Evolutionary conservation across 2,113 vertebrate genomes (phyloP), one percentile per base, ranked within the genome.

Genomic region (Antennarius striatus): DNA sequence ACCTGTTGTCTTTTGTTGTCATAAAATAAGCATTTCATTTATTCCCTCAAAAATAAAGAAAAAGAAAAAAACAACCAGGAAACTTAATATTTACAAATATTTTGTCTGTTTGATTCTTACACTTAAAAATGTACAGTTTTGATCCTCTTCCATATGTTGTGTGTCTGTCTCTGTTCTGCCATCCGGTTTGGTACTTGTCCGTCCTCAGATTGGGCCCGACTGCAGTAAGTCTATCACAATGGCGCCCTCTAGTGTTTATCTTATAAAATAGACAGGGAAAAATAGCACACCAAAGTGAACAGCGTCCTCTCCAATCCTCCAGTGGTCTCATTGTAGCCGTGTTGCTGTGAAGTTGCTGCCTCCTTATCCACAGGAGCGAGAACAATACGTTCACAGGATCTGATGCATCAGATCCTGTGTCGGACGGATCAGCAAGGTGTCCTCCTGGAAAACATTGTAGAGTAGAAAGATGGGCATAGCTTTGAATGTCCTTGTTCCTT

Each of bases 31-130:
- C 77, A 83, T 88, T 87, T 91, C 83, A 85, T 91, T 92, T 87
- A 91, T 88, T 91, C 91, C 81, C 83, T 87, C 87, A 75, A 63
- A 66, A 56, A 58, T 68, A 69, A 56, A 52, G 51, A 68, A 28
- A 70, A 73, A 69, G 47, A 39, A 68, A 82, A 82, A 89, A 91
- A 84, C 71, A 82, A 90, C 86, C 90, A 85, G 89, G 85, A 91
- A 93, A 93, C 90, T 84, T 85, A 92, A 92, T 93, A 93, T 93
- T 93, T 93, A 93, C 93, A 93, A 92, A 93, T 89, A 90, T 91
- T 91, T 89, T 81, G 82, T 90, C 64, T 80, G 88, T 82, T 79
- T 77, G 87, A 84, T 89, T 90, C 81, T 89, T 90, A 91, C 89
- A 92, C 77, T 87, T 92, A 91, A 89, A 93, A 93, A 93, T 93